phyloP scores from a whole-genome alignment of 2,888 invertebrate species.

The Ischnus inquisitorius region DNA sequence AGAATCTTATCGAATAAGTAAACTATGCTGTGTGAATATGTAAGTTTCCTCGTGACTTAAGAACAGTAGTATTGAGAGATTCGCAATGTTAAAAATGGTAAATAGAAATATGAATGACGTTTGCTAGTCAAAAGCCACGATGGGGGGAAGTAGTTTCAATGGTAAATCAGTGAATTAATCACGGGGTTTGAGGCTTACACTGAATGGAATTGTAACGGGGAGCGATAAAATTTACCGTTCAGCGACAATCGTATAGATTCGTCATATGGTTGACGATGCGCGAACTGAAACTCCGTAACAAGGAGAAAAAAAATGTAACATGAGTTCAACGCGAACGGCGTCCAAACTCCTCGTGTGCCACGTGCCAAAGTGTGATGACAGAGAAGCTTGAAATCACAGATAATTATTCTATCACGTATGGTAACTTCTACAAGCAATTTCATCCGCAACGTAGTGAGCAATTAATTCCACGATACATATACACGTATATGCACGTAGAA shows the following conservation, averaged over 20 bases:
- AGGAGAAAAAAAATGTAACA: conserved; percentile 13
- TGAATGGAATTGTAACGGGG: conserved; percentile 37
- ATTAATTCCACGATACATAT: not conserved
- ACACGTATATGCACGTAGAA: not conserved
- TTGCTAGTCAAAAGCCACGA: conserved; percentile 49
- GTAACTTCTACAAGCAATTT: conserved; percentile 48
- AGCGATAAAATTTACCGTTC: conserved; percentile 56
- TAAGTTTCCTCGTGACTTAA: conserved; percentile 83
- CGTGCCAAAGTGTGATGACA: conserved; percentile 58
- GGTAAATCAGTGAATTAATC: conserved; percentile 42
- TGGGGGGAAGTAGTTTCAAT: conserved; percentile 7
- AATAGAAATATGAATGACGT: conserved; percentile 62
- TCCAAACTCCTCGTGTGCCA: conserved; percentile 56
- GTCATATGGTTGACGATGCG: conserved; percentile 30
- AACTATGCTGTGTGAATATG: conserved; percentile 81
- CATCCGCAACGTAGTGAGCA: conserved; percentile 49
- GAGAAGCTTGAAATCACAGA: conserved; percentile 58
- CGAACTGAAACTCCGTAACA: conserved; percentile 39
- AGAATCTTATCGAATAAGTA: conserved; percentile 10
- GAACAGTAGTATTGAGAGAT: conserved; percentile 21
- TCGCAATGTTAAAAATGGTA: conserved; percentile 67
- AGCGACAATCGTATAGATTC: conserved; percentile 15
- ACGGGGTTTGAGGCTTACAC: conserved; percentile 36
- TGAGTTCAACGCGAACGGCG: conserved; percentile 42
- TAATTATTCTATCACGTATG: conserved; percentile 44